Base-by-base conservation (phyloP, 2,113 vertebrate species). In the Carassius carassius region DNA sequence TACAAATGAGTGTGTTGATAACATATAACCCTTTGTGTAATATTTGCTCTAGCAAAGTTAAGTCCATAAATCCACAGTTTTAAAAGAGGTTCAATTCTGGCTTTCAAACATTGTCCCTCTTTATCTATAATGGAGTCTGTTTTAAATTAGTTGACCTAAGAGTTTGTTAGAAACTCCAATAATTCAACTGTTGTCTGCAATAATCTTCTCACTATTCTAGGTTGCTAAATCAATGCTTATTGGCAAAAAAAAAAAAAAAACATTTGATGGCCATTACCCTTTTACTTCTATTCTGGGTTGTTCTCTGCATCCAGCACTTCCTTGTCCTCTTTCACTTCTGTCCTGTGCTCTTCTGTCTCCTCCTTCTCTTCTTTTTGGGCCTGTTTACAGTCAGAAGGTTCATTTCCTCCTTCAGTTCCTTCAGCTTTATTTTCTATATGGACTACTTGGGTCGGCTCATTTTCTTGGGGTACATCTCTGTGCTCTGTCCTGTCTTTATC, bases 401-500 rank as follows among this genome's bases (percentile, higher is more conserved):
- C 78, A 82, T 58, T 70, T 63, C 90, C 82, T 58, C 29, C 51
- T 9, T 49, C 10, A 65, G 21, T 29, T 44, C 19, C 62, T 29
- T 70, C 44, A 44, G 32, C 47, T 8, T 41, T 41, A 19, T 37
- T n/a, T 65, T 2, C 74, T 47, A 44, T 70, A 16, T 78, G 60
- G 70, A 14, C 78, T 62, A 37, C 67, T 47, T 44, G 58, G 54
- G 25, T 63, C 49, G 77, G 81, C 54, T 88, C 82, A 11, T 56
- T 82, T 56, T 87, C 73, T 56, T 56, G 65, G 5, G 7, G 67
- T 49, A 67, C 73, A 16, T 89, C 86, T 58, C 79, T 84, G 35
- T 81, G 84, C 37, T 82, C 75, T 73, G 79, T 86, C 72, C 87
- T 89, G 85, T 91, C 87, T 54, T 49, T 78, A 21, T 87, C 87